Conservation (phyloP, 2,888 invertebrate species). For the Diploptera punctata region DNA sequence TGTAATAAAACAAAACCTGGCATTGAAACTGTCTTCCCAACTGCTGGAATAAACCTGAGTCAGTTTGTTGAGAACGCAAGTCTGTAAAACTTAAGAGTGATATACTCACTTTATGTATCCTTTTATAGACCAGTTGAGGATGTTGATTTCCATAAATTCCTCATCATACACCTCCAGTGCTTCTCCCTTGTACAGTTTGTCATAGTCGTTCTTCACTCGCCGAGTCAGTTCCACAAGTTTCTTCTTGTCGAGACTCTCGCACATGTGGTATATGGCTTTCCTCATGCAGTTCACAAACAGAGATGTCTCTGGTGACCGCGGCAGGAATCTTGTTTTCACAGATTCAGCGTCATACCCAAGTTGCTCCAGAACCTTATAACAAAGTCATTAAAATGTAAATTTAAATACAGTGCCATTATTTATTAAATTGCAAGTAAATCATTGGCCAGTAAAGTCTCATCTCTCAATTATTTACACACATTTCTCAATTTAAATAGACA, state of each 20-base stretch:
- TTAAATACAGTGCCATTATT: no score
- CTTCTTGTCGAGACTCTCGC: conserved; percentile 53
- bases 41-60: no score
- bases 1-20: no score
- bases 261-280: conserved; percentile 57
- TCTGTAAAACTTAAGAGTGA: no score
- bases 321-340: conserved; percentile 50
- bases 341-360: conserved; percentile 51
- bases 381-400: no score
- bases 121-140: conserved; percentile 50
- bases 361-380: conserved; percentile 53
- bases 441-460: no score
- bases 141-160: conserved; percentile 50
- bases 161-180: conserved; percentile 43
- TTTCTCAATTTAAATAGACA: no score
- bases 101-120: conserved; percentile 44
- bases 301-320: conserved; percentile 51
- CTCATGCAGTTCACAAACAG: conserved; percentile 55
- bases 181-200: conserved; percentile 36
- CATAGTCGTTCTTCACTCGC: conserved; percentile 45
- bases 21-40: no score
- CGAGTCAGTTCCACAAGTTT: conserved; percentile 49
- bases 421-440: no score
- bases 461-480: no score
- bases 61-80: no score